Evolutionary conservation across 2,113 vertebrate genomes (phyloP).

Genomic region (Alexandromys fortis): DNA sequence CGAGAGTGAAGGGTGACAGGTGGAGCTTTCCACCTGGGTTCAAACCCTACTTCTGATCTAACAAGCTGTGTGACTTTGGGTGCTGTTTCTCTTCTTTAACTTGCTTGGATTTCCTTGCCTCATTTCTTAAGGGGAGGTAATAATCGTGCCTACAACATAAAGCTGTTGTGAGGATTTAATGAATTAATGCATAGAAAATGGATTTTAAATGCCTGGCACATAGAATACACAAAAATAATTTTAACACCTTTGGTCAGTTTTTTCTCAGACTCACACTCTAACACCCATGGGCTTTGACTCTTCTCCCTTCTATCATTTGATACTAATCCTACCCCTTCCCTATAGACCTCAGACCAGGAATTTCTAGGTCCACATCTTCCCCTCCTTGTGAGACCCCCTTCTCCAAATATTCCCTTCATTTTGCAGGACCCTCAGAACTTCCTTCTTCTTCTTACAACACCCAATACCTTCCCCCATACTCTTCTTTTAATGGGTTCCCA

Average conservation of each 20-base stretch:
- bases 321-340: neutral
- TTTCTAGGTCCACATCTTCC: neutral
- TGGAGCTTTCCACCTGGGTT: neutral
- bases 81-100: neutral
- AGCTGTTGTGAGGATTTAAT: neutral
- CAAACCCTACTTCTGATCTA: neutral
- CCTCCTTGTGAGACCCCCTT: neutral
- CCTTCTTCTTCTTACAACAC: neutral
- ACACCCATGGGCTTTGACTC: fast-evolving
- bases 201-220: neutral
- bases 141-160: neutral
- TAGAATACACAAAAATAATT: neutral
- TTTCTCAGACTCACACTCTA: neutral
- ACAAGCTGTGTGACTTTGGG: neutral
- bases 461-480: too few relatives aligned
- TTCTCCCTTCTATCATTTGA: neutral
- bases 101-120: neutral
- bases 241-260: neutral
- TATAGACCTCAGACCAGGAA: neutral
- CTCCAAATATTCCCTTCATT: neutral
- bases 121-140: neutral
- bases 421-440: neutral
- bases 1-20: neutral
- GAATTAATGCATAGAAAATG: neutral
- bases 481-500: neutral